These are phyloP conservation scores for Sinhomidia bicolor DNA, from an alignment of 2,888 invertebrate genomes.

Conservation along the genomic window DNA sequence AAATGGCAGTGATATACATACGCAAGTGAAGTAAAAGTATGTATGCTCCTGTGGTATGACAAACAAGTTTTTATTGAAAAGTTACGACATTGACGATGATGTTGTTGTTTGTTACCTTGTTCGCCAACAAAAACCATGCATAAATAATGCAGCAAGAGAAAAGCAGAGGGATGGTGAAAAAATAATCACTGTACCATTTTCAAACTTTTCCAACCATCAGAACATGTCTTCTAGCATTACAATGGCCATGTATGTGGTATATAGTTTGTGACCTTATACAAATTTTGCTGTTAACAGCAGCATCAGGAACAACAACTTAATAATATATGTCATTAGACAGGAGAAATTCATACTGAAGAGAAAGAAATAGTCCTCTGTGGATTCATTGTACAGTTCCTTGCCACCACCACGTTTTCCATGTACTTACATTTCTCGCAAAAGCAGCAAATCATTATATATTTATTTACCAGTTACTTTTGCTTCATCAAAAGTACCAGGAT, in stretches of 20 bases:
- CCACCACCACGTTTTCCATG: not conserved
- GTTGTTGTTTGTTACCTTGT: not conserved
- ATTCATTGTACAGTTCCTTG: constrained; percentile 44
- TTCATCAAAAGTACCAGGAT: not conserved
- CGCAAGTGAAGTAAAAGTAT: too few species aligned
- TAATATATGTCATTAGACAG: constrained; percentile 34
- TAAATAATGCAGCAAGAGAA: not conserved
- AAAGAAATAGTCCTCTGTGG: constrained; percentile 49
- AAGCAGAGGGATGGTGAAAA: not conserved
- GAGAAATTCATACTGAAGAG: not conserved
- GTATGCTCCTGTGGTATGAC: too few species aligned
- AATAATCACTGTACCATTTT: not conserved
- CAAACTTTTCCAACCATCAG: not conserved
- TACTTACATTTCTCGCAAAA: not conserved
- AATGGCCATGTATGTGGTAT: not conserved
- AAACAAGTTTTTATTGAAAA: not conserved
- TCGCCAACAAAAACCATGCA: constrained; percentile 1
- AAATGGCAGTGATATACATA: too few species aligned
- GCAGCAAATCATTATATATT: constrained; percentile 40
- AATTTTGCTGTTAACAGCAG: too few species aligned
- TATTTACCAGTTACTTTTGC: constrained; percentile 20
- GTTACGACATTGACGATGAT: not conserved
- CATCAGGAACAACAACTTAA: not conserved
- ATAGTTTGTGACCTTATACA: too few species aligned
- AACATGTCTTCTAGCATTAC: too few species aligned